These are phyloP conservation scores for Megalops cyprinoides DNA, from an alignment of 2,797 vertebrate species.

Conservation along the genomic window DNA sequence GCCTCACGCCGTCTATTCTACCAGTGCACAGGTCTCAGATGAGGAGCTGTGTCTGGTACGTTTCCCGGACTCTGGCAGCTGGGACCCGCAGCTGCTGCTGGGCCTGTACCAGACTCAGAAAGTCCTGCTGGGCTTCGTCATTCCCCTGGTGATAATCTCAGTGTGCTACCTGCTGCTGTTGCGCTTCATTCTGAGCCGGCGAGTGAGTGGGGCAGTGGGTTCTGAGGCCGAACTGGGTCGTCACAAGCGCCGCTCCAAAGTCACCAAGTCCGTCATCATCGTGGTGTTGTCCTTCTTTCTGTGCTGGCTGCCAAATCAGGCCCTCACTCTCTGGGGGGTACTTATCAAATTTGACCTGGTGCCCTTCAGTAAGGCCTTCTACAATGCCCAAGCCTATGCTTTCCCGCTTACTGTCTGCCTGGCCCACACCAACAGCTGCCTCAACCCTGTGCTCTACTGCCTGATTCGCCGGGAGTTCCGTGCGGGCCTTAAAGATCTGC, in stretches of 20 bases:
- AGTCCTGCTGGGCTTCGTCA: slow-evolving; percentile 74
- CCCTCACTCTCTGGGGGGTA: slow-evolving; percentile 78
- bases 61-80: slow-evolving; percentile 73
- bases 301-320: slow-evolving; percentile 83
- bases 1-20: slow-evolving; percentile 79
- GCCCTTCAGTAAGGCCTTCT: slow-evolving; percentile 79
- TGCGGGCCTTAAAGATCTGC: slow-evolving; percentile 73
- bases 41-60: slow-evolving; percentile 75
- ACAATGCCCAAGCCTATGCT: slow-evolving; percentile 76
- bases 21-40: slow-evolving; percentile 69
- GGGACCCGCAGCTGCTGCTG: slow-evolving; percentile 78
- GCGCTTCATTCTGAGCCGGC: slow-evolving; percentile 70
- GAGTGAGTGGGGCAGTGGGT: slow-evolving; percentile 55
- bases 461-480: slow-evolving; percentile 75
- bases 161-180: slow-evolving; percentile 75
- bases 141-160: slow-evolving; percentile 70
- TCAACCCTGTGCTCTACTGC: slow-evolving; percentile 81
- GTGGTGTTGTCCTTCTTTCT: slow-evolving; percentile 81
- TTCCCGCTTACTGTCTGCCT: slow-evolving; percentile 80
- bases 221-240: slow-evolving; percentile 62
- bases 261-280: slow-evolving; percentile 77
- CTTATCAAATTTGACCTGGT: slow-evolving; percentile 81
- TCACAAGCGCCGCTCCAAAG: slow-evolving; percentile 71
- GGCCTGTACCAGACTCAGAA: slow-evolving; percentile 77
- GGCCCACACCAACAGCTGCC: slow-evolving; percentile 82